A percentile compares a stretch with the other conserved stretches of the same genome.
phyloP scores from a whole-genome alignment of 2,113 vertebrate species.

The Felis catus region F.catus_Fca126_mat1.0 CM031411.1:66023001-66023500 shows the following conservation, averaged over 20 bases:
- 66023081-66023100: neutral
- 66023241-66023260: neutral
- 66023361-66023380: slow-evolving; percentile 91
- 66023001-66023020: neutral
- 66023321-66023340: slow-evolving; percentile 98
- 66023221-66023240: slow-evolving; percentile 4
- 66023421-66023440: slow-evolving; percentile 87
- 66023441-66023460: slow-evolving; percentile 84
- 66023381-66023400: slow-evolving; percentile 99
- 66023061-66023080: neutral
- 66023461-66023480: neutral
- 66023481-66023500: slow-evolving; percentile 28
- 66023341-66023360: slow-evolving; percentile 97
- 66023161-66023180: neutral
- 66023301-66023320: slow-evolving; percentile 92
- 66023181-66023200: neutral
- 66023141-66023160: neutral
- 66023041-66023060: neutral
- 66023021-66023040: neutral
- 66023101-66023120: slow-evolving; percentile 25
- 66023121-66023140: slow-evolving; percentile 31
- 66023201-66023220: slow-evolving; percentile 18
- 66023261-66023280: slow-evolving; percentile 18
- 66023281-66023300: slow-evolving; percentile 93
- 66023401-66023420: slow-evolving; percentile 95